These are phyloP conservation scores for Melieria picta DNA, from an alignment of 2,888 invertebrate genomes.

Conservation along the genomic window DNA sequence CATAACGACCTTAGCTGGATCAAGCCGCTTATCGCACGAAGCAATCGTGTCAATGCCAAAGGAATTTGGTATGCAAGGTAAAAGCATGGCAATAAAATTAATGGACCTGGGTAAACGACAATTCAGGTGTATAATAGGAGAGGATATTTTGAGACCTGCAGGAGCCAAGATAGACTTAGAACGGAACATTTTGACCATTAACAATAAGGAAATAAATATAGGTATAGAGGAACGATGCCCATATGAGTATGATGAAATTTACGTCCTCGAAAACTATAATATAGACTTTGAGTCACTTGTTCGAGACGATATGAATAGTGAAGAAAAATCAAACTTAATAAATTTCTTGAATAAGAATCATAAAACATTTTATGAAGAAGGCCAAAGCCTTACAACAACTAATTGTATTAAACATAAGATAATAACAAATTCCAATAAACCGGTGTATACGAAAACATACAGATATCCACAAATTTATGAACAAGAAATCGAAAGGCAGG, in stretches of 20 bases:
- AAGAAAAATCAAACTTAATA: constrained; percentile 16
- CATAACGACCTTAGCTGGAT: not conserved
- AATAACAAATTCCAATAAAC: constrained; percentile 19
- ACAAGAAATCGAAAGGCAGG: constrained; percentile 20
- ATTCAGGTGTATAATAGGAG: not conserved
- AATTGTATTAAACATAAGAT: constrained; percentile 28
- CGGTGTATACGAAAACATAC: constrained; percentile 25
- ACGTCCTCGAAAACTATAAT: too few relatives aligned
- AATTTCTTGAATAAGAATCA: constrained; percentile 26
- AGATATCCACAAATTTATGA: constrained; percentile 20
- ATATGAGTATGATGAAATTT: too few relatives aligned
- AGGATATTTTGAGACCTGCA: not conserved
- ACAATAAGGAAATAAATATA: too few relatives aligned
- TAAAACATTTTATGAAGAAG: constrained; percentile 26
- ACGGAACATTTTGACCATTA: not conserved
- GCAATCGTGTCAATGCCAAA: not conserved
- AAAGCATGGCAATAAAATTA: not conserved
- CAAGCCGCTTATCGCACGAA: not conserved
- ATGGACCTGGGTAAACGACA: not conserved
- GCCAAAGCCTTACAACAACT: constrained; percentile 25
- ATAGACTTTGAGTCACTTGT: constrained; percentile 4
- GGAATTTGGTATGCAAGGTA: not conserved
- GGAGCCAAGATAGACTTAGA: not conserved
- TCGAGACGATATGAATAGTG: constrained; percentile 13
- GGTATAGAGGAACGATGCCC: too few relatives aligned